Conservation (phyloP, 2,113 vertebrate species). For the Corythaeola cristata region DNA sequence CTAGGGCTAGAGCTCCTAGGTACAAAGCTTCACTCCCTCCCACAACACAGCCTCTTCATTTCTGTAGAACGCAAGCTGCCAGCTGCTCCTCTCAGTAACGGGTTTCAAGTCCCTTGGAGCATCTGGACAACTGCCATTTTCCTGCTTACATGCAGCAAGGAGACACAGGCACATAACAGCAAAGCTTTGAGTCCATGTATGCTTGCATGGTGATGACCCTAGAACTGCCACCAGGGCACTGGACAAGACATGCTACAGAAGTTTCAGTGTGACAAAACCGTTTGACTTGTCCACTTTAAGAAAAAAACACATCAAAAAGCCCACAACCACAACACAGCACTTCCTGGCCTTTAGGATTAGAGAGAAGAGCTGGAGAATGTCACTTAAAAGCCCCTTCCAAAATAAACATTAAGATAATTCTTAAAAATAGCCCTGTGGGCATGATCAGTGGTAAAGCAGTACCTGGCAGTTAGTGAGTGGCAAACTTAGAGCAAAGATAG, state of each 20-base stretch:
- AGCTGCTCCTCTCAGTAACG: background rate
- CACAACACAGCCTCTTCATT: background rate
- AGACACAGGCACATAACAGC: background rate
- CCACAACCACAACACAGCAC: too few relatives aligned
- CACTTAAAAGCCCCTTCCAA: background rate
- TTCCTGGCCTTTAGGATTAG: background rate
- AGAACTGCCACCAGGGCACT: background rate
- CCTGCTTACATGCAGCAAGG: background rate
- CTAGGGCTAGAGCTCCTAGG: background rate
- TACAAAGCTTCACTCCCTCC: background rate
- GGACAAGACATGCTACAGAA: background rate
- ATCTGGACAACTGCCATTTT: background rate
- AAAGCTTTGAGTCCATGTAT: background rate
- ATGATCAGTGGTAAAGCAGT: background rate
- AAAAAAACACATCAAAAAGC: background rate
- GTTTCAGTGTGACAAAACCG: background rate
- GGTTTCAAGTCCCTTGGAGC: background rate
- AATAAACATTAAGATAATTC: background rate
- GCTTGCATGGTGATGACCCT: background rate
- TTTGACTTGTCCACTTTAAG: background rate
- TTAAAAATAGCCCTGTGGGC: background rate
- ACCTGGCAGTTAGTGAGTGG: background rate
- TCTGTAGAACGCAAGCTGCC: background rate
- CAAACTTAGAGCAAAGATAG: background rate
- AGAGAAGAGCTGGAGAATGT: background rate